Evolutionary conservation across 1,140 invertebrate genomes (phyloP), one percentile per base, ranked within the genome.

Genomic region (Conus betulinus): DNA sequence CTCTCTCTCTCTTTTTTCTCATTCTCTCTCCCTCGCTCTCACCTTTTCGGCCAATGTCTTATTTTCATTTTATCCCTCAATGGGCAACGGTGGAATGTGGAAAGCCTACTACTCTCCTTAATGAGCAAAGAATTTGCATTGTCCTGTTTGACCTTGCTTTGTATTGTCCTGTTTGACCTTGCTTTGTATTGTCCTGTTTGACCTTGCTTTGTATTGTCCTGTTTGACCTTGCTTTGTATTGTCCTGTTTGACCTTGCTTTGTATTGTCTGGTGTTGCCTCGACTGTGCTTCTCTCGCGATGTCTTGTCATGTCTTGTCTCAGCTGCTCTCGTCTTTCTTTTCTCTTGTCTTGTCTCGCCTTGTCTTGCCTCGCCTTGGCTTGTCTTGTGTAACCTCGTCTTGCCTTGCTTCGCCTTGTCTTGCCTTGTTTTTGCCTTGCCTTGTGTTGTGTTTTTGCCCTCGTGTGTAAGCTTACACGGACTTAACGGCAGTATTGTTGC

Each of bases 241-340:
- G 39, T 39, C 39, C 3, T 39, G 13, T 11, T 1, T 25, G 2
- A 1, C 13, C 51, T 25, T 3, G 13, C 11, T 25, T 4, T 81
- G 51, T 25, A 4, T 88, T 82, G 15, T 63, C 25, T 4, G 63
- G n/a, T 51, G 11, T 87, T 81, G 63, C 88, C 51, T 78, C 55
- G 39, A 71, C 67, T 81, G 8, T 0, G 39, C 71, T 63, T n/a
- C 3, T 76, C 71, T 89, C 13, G 5, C 53, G 57, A 87, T 57
- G 3, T 57, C 84, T 89, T 52, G 5, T 39, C 71, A 60, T 55
- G 13, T 57, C 52, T 87, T 55, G 6, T 60, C 71, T 89, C 17
- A 3, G 51, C 76, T 67, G 87, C 25, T 3, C 1, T 60, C 88
- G 60, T 78, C 84, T 52, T 53, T 84, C n/a, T 25, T 52, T 39